Conservation (phyloP, 2,113 vertebrate species). For the sheep (Ovis aries) region DNA sequence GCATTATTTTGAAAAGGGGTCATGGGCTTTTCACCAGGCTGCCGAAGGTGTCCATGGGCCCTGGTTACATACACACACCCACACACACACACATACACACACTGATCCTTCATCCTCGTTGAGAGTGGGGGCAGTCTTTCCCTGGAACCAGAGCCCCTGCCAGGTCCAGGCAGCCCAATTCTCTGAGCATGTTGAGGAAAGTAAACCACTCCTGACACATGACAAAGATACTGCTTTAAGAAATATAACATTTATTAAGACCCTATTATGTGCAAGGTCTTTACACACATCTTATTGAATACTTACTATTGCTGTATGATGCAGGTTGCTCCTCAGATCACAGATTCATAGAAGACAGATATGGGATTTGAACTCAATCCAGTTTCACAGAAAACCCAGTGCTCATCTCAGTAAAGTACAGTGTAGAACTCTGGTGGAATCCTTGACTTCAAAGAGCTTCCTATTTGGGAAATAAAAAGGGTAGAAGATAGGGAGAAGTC, state of each 20-base stretch:
- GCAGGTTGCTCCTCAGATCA: neutral
- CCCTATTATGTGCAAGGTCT: neutral
- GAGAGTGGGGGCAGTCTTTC: neutral
- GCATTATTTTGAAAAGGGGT: neutral
- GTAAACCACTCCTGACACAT: neutral
- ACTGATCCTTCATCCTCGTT: neutral
- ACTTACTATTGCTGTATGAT: neutral
- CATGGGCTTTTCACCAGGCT: neutral
- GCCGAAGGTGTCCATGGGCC: neutral
- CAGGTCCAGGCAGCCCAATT: neutral
- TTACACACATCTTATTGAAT: neutral
- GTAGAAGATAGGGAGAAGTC: neutral
- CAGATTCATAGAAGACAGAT: neutral
- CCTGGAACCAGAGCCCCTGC: neutral
- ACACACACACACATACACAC: neutral
- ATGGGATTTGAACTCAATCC: neutral
- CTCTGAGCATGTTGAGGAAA: neutral
- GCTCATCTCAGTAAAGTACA: neutral
- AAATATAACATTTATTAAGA: neutral
- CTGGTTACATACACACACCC: neutral
- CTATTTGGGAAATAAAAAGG: neutral
- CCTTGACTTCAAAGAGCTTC: neutral
- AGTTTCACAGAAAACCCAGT: neutral
- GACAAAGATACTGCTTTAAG: neutral
- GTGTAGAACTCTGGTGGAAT: neutral